These are phyloP conservation scores for Rotaria macrura DNA, from an alignment of 2,888 invertebrate species.

Conservation along the genomic window DNA sequence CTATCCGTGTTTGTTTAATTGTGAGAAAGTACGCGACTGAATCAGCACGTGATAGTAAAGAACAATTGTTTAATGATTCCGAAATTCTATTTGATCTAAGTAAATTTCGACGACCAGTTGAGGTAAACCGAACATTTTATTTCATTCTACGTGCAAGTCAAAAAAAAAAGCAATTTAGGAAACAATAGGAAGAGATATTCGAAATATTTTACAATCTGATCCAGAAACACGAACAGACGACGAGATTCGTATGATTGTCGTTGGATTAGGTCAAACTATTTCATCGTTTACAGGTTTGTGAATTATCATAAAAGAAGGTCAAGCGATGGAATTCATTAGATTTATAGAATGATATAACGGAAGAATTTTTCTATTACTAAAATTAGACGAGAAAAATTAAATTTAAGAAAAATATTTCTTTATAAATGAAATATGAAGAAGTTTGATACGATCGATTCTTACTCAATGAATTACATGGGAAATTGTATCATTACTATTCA, in stretches of 20 bases:
- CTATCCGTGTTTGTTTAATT: not conserved
- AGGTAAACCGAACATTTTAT: not conserved
- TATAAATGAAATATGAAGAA: too few relatives aligned
- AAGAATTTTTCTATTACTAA: too few relatives aligned
- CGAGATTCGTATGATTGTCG: not conserved
- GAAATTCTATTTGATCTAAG: slow-evolving; percentile 27
- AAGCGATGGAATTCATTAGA: too few relatives aligned
- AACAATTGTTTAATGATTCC: not conserved
- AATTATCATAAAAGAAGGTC: too few relatives aligned
- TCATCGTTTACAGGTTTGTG: not conserved
- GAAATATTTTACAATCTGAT: not conserved
- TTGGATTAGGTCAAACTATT: not conserved
- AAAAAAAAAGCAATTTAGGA: not conserved
- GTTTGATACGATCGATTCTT: too few relatives aligned
- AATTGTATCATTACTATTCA: too few relatives aligned
- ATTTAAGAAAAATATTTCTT: too few relatives aligned
- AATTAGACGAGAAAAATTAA: too few relatives aligned
- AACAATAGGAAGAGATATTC: slow-evolving; percentile 17
- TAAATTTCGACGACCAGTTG: slow-evolving; percentile 26
- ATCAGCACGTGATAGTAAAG: not conserved
- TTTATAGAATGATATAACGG: too few relatives aligned
- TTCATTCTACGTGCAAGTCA: too few relatives aligned
- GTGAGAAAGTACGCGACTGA: not conserved
- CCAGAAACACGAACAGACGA: not conserved
- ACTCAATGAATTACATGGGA: too few relatives aligned